Conservation (phyloP, 1,140 invertebrate species). For the Drosophila burlai region DNA sequence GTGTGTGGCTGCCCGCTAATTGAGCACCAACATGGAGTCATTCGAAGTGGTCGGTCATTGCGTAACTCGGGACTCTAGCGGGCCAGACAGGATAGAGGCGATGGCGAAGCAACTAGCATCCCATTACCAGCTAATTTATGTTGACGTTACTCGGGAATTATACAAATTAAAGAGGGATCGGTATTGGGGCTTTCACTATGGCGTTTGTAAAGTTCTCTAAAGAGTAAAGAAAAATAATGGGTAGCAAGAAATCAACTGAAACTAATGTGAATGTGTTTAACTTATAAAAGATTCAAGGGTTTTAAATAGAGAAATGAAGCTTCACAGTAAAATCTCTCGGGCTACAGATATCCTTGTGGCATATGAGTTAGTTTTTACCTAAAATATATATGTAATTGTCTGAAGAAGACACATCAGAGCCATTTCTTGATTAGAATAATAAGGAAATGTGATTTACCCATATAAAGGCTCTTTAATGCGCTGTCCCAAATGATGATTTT, state of each 20-base stretch:
- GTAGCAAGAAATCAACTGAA: background rate
- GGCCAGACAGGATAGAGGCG: slow-evolving; percentile 16
- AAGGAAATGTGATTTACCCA: background rate
- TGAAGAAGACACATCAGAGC: background rate
- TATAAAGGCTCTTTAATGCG: too few species aligned
- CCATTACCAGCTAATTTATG: slow-evolving; percentile 42
- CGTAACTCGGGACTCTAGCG: slow-evolving; percentile 34
- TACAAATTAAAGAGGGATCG: slow-evolving; percentile 28
- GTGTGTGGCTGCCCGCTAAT: slow-evolving; percentile 20
- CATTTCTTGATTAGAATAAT: background rate
- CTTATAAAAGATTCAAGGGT: background rate
- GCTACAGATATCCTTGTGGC: too few species aligned
- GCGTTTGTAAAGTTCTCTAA: background rate
- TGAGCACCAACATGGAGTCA: slow-evolving; percentile 22
- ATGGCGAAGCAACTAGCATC: slow-evolving; percentile 20
- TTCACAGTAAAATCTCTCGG: background rate
- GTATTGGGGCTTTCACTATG: too few species aligned
- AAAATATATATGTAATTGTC: background rate
- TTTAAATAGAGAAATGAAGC: background rate
- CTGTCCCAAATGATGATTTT: background rate
- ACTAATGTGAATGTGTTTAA: background rate
- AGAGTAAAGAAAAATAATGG: background rate
- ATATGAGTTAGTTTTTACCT: background rate
- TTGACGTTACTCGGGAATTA: slow-evolving; percentile 34
- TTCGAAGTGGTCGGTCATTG: slow-evolving; percentile 27